phyloP scores from a whole-genome alignment of 1,140 invertebrate species.

The Drosophila sp. region DNA sequence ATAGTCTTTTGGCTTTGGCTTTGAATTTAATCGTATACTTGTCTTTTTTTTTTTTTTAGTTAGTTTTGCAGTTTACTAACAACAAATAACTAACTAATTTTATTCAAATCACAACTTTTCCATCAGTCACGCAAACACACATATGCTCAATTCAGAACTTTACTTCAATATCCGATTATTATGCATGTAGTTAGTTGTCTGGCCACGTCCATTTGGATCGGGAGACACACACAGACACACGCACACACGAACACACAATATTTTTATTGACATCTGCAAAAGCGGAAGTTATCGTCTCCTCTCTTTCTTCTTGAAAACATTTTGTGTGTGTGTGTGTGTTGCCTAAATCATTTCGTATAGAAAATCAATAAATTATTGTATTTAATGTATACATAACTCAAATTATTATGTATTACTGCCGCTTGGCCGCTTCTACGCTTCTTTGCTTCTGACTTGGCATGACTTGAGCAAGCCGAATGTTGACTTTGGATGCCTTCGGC shows the following conservation, averaged over 20 bases:
- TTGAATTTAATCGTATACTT: neutral
- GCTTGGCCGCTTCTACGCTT: slow-evolving; percentile 36
- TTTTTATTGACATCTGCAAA: slow-evolving; percentile 54
- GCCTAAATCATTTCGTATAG: slow-evolving; percentile 34
- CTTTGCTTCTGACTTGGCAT: slow-evolving; percentile 28
- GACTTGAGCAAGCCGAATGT: slow-evolving; percentile 39
- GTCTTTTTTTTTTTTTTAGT: neutral
- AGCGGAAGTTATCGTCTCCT: slow-evolving; percentile 44
- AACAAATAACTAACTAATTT: slow-evolving; percentile 21
- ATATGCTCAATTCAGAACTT: slow-evolving; percentile 32
- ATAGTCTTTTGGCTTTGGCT: neutral
- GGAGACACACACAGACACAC: slow-evolving; percentile 8
- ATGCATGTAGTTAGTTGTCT: slow-evolving; percentile 47
- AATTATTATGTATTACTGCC: slow-evolving; percentile 72
- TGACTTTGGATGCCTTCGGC: slow-evolving; percentile 35
- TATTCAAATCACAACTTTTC: slow-evolving; percentile 38
- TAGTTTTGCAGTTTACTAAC: neutral
- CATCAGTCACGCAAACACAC: slow-evolving; percentile 38
- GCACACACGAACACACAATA: slow-evolving; percentile 1
- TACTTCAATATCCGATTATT: slow-evolving; percentile 45
- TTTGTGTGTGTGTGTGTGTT: slow-evolving; percentile 22
- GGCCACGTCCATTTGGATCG: slow-evolving; percentile 14
- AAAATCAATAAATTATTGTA: slow-evolving; percentile 77
- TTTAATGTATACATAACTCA: slow-evolving; percentile 66
- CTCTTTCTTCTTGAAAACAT: slow-evolving; percentile 10